phyloP scores from a whole-genome alignment of 53 echinoderm and acorn worm genomes.

The Astropecten irregularis region DNA sequence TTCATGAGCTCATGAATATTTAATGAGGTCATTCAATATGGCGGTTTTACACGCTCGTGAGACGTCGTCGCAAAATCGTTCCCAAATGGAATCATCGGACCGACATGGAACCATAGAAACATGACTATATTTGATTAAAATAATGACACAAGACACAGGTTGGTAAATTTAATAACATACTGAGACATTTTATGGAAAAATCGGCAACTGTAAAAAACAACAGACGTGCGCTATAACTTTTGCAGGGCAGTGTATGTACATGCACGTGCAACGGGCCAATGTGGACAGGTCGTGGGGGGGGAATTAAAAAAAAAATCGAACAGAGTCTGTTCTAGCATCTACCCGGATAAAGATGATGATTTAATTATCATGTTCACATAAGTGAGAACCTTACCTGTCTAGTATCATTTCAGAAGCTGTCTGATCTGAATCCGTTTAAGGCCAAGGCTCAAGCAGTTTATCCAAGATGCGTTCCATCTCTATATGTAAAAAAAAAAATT shows the following conservation, averaged over 20 bases:
- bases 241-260: too few species aligned
- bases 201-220: too few species aligned
- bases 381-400: neutral
- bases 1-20: constrained; percentile 31
- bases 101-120: neutral
- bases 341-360: too few species aligned
- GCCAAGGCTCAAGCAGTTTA: neutral
- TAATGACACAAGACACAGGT: constrained; percentile 24
- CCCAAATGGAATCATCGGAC: neutral
- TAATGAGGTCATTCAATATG: constrained; percentile 29
- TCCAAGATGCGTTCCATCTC: neutral
- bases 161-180: neutral
- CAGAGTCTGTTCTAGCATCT: too few species aligned
- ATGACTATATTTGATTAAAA: constrained; percentile 23
- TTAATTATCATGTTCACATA: too few species aligned
- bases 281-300: too few species aligned
- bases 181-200: too few species aligned
- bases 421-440: neutral
- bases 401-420: neutral
- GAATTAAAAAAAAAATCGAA: too few species aligned
- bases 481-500: too few species aligned
- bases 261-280: too few species aligned
- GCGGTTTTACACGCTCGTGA: neutral
- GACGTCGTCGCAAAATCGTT: neutral
- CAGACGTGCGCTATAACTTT: too few species aligned